Evolutionary conservation across 2,113 vertebrate species (phyloP).

Genomic region (Spea bombifrons): DNA sequence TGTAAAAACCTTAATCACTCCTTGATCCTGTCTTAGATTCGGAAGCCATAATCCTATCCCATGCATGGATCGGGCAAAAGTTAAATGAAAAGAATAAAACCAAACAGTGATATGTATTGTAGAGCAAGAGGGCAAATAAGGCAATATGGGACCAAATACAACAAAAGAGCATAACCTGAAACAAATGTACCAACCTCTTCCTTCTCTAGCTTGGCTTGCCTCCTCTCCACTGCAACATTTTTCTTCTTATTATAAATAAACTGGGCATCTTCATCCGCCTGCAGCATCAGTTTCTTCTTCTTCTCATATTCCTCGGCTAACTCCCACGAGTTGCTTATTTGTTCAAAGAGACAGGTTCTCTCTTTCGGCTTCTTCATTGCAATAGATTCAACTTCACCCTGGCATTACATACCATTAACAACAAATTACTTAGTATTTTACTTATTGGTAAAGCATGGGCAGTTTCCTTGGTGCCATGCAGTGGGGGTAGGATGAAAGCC

Average conservation of each 20-base stretch:
- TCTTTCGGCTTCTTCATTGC: slow-evolving; percentile 88
- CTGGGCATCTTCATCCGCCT: slow-evolving; percentile 83
- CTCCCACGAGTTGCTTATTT: slow-evolving; percentile 81
- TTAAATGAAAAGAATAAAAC: too few species aligned
- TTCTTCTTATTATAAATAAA: slow-evolving; percentile 89
- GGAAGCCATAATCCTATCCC: too few species aligned
- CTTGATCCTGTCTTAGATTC: too few species aligned
- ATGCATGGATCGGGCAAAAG: too few species aligned
- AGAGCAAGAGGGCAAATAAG: neutral
- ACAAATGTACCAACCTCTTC: slow-evolving; percentile 69
- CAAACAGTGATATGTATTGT: neutral
- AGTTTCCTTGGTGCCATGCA: too few species aligned
- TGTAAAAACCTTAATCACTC: too few species aligned
- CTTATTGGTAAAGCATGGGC: too few species aligned
- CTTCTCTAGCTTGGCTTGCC: slow-evolving; percentile 79
- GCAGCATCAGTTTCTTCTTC: slow-evolving; percentile 74
- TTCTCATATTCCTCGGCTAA: slow-evolving; percentile 74
- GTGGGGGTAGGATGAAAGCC: too few species aligned
- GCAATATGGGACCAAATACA: neutral
- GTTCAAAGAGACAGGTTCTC: slow-evolving; percentile 85
- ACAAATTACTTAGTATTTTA: too few species aligned
- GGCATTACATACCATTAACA: slow-evolving; percentile 23
- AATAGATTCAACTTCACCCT: slow-evolving; percentile 92
- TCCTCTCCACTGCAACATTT: slow-evolving; percentile 75
- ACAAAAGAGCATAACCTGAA: neutral